Evolutionary conservation across 2,888 invertebrate species (phyloP).

Genomic region (Drosophila engyochracea): DNA sequence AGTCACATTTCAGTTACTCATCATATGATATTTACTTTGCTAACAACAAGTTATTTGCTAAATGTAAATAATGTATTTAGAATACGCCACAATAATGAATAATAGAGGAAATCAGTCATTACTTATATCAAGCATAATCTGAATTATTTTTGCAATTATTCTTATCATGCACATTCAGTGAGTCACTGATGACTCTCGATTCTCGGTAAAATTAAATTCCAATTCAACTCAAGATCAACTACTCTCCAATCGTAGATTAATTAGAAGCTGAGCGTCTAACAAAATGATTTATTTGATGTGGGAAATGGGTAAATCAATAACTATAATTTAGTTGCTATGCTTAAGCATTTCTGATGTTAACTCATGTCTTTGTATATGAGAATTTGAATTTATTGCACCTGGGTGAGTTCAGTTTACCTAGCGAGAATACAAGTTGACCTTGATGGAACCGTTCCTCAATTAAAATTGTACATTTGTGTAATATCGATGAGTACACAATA

Average conservation of each 20-base stretch:
- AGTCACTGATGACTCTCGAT: background rate
- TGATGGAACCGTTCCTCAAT: constrained; percentile 1
- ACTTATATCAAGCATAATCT: background rate
- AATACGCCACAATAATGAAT: background rate
- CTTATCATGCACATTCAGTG: background rate
- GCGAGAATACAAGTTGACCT: constrained; percentile 39
- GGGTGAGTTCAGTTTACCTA: background rate
- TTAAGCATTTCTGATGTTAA: background rate
- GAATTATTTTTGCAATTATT: background rate
- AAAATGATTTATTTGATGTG: background rate
- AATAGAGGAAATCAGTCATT: background rate
- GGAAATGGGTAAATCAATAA: background rate
- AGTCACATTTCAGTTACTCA: background rate
- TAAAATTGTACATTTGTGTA: constrained; percentile 6
- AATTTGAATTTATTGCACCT: background rate
- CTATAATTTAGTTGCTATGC: background rate
- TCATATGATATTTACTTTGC: background rate
- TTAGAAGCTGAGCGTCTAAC: background rate
- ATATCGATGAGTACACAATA: constrained; percentile 11
- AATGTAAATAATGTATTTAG: background rate
- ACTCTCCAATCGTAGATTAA: background rate
- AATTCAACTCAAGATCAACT: background rate
- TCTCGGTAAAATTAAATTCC: background rate
- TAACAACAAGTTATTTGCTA: background rate
- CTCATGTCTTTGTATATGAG: background rate